Evolutionary conservation across 2,888 invertebrate species (phyloP), one percentile per base, ranked within the genome.

Genomic region (Sesia bembeciformis): DNA sequence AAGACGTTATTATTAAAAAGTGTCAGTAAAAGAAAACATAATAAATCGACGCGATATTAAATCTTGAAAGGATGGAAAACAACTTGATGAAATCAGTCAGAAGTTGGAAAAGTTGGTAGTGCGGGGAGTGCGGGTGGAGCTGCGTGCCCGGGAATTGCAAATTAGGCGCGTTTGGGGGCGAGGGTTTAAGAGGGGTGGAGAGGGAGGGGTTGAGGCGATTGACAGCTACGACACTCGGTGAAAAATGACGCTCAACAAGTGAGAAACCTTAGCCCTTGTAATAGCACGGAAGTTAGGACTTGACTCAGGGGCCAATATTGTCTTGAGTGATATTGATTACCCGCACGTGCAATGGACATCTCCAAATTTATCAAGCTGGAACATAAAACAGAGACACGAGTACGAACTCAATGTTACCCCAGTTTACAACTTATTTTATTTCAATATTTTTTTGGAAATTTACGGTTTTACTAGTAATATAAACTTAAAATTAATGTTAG

Each of bases 171-270:
- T 61, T 63, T 54, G 42, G 57, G 53, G 52, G 53, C 4, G 56
- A 40, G 49, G 49, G 52, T 56, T 56, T 56, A 53, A 56, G 23
- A 54, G 58, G 61, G 60, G 64, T 60, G 71, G 74, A 72, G 62
- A 57, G 8, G n/a, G 5, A 40, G 23, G 52, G 52, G 40, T 5
- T 39, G 52, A 50, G 52, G n/a, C 40, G 40, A 52, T 52, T 39
- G 52, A 8, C 50, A 50, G 50, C 8, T 7, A 50, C 50, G 46
- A 50, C 38, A 38, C 50, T 50, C 50, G 50, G 39, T 50, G 46
- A 50, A 50, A 50, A 50, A 50, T 52, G 40, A 40, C 66, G 72
- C 63, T 78, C 78, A 79, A 80, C 79, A 80, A 79, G 79, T 80
- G 72, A 68, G 23, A 38, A 52, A 38, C 52, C 42, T 23, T 8